These are phyloP conservation scores for Megalops cyprinoides DNA, from an alignment of 2,797 vertebrate species.

Conservation along the genomic window DNA sequence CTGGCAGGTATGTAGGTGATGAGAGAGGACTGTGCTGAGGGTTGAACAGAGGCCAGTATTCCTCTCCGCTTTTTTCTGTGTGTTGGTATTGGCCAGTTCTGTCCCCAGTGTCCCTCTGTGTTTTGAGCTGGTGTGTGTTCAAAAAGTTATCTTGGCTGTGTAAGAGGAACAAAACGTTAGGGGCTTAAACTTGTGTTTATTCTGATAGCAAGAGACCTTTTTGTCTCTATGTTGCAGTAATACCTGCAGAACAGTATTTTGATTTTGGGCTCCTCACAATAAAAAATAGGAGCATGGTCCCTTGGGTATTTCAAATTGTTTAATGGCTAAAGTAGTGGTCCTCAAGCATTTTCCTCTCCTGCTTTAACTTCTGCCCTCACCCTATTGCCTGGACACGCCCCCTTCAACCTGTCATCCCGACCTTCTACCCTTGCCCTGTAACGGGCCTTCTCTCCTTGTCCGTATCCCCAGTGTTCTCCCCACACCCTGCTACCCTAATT, in stretches of 20 bases:
- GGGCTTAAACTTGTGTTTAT: too few species aligned
- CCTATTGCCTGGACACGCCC: not conserved
- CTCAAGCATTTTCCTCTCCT: not conserved
- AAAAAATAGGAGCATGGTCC: not conserved
- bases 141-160: too few species aligned
- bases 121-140: not conserved
- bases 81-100: not conserved
- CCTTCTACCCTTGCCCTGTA: too few species aligned
- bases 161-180: too few species aligned
- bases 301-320: not conserved
- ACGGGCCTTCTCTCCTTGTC: too few species aligned
- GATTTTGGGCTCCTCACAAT: not conserved
- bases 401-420: too few species aligned
- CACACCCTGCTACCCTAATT: too few species aligned
- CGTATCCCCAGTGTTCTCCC: too few species aligned
- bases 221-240: not conserved
- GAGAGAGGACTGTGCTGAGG: not conserved
- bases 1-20: not conserved
- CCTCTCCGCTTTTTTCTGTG: not conserved
- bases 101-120: not conserved
- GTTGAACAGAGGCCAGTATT: not conserved
- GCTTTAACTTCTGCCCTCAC: conserved; percentile 15
- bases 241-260: not conserved
- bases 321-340: not conserved
- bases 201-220: not conserved